Percentiles rank a stretch among this genome's conserved stretches.
Conservation (phyloP, 2,797 vertebrate genomes). For the Pantherophis vulpinus region DNA sequence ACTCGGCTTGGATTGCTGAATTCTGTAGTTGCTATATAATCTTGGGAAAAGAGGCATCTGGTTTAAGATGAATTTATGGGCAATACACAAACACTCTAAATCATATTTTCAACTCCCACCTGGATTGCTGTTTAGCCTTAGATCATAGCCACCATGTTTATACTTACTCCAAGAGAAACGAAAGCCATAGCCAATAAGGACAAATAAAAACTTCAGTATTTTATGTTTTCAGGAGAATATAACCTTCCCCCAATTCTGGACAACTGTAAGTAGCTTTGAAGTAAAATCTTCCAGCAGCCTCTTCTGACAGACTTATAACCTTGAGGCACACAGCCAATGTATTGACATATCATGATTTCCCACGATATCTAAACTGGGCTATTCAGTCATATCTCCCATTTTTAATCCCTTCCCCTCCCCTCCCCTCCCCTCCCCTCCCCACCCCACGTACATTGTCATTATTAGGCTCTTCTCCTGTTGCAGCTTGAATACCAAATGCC, state of each 20-base stretch:
- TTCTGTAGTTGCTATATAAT: neutral
- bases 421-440: too few species aligned
- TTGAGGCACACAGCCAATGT: neutral
- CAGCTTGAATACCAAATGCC: constrained; percentile 84
- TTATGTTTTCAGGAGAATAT: neutral
- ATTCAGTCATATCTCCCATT: neutral
- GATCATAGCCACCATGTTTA: neutral
- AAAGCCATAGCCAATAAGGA: neutral
- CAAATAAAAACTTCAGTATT: neutral
- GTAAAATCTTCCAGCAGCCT: neutral
- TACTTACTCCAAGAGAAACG: neutral
- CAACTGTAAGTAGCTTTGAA: neutral
- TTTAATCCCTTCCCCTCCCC: neutral
- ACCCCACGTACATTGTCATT: constrained; percentile 87
- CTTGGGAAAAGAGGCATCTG: neutral
- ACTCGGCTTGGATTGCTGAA: neutral
- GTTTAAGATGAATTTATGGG: neutral
- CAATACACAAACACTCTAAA: neutral
- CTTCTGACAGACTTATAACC: neutral
- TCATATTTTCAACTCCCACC: neutral
- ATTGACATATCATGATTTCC: too few species aligned
- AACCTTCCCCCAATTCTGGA: neutral
- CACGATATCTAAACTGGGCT: neutral
- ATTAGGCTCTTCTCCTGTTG: constrained; percentile 77
- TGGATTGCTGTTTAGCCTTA: neutral